phyloP scores from a whole-genome alignment of 35 echinoderm and acorn worm species.

The Apostichopus japonicus region DNA sequence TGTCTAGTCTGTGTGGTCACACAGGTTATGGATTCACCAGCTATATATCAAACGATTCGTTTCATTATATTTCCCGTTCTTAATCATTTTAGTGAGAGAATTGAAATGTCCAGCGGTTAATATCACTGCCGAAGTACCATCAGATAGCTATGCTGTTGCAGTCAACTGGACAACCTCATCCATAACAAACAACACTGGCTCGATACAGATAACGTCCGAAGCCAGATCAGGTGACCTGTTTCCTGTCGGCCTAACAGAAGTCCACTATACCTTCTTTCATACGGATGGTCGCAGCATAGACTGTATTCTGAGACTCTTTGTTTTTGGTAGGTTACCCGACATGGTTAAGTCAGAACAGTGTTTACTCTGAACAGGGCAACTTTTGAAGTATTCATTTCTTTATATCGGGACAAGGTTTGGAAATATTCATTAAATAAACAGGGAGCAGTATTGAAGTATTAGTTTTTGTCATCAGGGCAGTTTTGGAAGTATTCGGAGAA shows the following conservation, averaged over 20 bases:
- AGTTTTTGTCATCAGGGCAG: no score
- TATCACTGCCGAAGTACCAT: constrained; percentile 1
- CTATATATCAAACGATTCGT: no score
- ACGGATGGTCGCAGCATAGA: neutral
- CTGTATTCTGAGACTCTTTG: neutral
- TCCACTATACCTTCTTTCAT: neutral
- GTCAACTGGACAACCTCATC: neutral
- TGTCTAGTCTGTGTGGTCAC: no score
- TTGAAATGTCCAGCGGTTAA: neutral
- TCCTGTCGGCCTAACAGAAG: neutral
- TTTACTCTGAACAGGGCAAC: no score
- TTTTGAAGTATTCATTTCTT: no score
- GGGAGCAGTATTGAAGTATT: no score
- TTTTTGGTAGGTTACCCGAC: neutral
- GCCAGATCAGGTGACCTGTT: neutral
- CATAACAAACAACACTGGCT: neutral
- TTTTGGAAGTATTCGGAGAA: no score
- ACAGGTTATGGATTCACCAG: no score
- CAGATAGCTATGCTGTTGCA: neutral
- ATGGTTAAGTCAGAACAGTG: no score
- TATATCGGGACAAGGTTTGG: no score
- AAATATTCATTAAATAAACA: no score
- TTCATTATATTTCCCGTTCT: neutral
- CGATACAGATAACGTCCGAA: neutral
- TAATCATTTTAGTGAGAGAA: neutral